These are phyloP conservation scores for Galeopsomyia nigrocyanea DNA, from an alignment of 2,888 invertebrate species.

Conservation along the genomic window DNA sequence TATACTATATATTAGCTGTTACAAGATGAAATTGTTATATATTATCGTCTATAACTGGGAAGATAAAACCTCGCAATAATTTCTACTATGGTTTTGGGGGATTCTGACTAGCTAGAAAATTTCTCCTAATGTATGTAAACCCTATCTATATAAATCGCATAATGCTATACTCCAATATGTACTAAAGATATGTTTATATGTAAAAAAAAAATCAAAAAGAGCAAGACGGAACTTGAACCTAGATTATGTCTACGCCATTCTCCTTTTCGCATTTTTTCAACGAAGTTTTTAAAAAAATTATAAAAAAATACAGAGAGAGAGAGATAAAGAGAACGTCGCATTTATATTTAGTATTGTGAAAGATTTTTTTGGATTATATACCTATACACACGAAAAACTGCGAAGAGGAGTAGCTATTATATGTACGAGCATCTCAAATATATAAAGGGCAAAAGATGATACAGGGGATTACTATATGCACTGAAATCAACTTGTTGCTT, in stretches of 20 bases:
- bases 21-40: conserved; percentile 29
- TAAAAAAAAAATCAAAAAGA: conserved; percentile 37
- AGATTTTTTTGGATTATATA: not conserved
- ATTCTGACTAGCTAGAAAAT: conserved; percentile 51
- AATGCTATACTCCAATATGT: conserved; percentile 30
- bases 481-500: conserved; percentile 62
- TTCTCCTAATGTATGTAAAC: conserved; percentile 33
- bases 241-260: conserved; percentile 48
- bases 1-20: conserved; percentile 29
- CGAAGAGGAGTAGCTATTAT: conserved; percentile 40
- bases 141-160: conserved; percentile 28
- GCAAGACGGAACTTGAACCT: conserved; percentile 56
- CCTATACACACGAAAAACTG: conserved; percentile 20
- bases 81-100: conserved; percentile 58
- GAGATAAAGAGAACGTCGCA: too few species aligned
- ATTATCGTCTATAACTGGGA: conserved; percentile 61
- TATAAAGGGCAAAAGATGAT: conserved; percentile 41
- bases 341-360: not conserved
- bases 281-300: not conserved
- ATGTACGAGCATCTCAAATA: conserved; percentile 41
- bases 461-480: conserved; percentile 59
- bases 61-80: conserved; percentile 51
- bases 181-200: conserved; percentile 23
- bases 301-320: too few species aligned
- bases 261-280: conserved; percentile 30